Evolutionary conservation across 2,113 vertebrate genomes (phyloP), one percentile per base, ranked within the genome.

Genomic region (Picathartes gymnocephalus): DNA sequence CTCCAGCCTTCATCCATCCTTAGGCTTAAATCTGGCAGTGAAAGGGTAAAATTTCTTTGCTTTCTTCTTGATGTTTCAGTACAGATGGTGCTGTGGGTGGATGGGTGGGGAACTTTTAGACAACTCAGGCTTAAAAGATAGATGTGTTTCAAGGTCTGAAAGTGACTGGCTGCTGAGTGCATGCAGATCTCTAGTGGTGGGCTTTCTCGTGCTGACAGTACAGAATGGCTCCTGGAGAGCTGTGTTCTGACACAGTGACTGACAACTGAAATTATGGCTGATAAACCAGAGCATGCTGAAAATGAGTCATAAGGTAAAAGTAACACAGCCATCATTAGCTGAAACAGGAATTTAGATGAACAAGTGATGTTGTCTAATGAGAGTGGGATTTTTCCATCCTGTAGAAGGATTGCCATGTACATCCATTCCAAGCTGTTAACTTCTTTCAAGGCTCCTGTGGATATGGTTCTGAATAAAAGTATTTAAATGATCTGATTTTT

Each of bases 11-110:
- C 84, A 40, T 35, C 47, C 1, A 1, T 58, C n/a, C 25, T 77
- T 44, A 57, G 45, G 20, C 39, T 77, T 61, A 71, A 40, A 90
- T 79, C 72, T 68, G 62, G 64, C 70, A 84, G 11, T 28, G 39
- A 81, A 82, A 48, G 73, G 22, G 79, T 92, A 66, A 81, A 37
- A 58, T 53, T 66, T 60, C 60, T 76, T 76, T 62, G 13, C 68
- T 70, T 88, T 81, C 44, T 85, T 71, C n/a, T 72, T 82, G n/a
- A 14, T 78, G 31, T 74, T 95, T 83, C 0, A 0, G 40, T 58
- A 23, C 95, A 97, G 95, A 96, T 97, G 95, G 96, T 86, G 69
- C 64, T 88, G 95, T 91, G 91, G 96, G 95, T 90, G 95, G 84
- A 53, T 60, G 81, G 82, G 65, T 85, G 39, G 70, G 68, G 70